Evolutionary conservation across 2,888 invertebrate species (phyloP), one percentile per base, ranked within the genome.

Genomic region (Caenorhabditis zanzibari): DNA sequence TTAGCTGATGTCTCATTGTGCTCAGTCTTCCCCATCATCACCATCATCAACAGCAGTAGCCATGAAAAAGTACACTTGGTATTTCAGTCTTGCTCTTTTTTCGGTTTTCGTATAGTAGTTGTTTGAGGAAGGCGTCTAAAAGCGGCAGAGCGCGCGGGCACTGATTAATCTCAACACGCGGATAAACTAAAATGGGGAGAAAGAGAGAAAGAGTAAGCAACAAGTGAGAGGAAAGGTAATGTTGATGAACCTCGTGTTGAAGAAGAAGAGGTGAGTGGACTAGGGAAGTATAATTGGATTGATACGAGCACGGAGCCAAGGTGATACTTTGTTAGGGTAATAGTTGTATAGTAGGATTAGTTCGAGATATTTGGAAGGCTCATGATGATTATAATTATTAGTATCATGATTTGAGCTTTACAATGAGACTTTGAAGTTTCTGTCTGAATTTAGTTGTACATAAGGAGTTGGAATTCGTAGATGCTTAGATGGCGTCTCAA

Each of bases 121-220:
- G 69, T 56, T 56, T 44, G 47, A 19, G 35, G 35, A 35, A 69
- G 66, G 19, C 12, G 49, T 66, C 66, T 32, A 66, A 56, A 69
- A 69, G 69, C 38, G 56, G 69, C 63, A 41, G 56, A 26, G 47
- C 69, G 41, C 41, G 49, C 66, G 54, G 54, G 69, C 54, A 47
- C 73, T 61, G 73, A 73, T 73, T 63, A 73, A 73, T 73, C 73
- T 73, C 52, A 26, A 32, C 73, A 73, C 61, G 61, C 52, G 73
- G 61, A 72, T 61, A 52, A 22, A 28, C 22, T 58, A 28, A 71
- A 44, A 71, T 44, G 56, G 58, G 28, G 58, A 26, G 44, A n/a
- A 41, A 24, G 19, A 66, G 26, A 49, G 47, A 38, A 12, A 38
- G 38, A 38, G 38, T 38, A 38, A 38, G 41, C 66, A 66, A 66